Base-by-base conservation (phyloP, 2,888 invertebrate genomes). In the Neria commutata region DNA sequence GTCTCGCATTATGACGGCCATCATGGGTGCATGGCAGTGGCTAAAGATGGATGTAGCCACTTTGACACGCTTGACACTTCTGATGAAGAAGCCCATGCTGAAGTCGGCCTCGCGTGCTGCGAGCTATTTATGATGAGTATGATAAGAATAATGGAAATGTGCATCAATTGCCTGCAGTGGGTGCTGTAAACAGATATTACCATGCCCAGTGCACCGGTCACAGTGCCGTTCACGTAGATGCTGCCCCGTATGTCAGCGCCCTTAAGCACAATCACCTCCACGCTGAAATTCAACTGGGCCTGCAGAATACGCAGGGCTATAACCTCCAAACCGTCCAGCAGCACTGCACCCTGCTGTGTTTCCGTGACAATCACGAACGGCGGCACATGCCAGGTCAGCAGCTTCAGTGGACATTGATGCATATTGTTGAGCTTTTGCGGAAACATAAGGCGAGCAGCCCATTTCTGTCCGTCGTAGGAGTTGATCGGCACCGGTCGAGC, bases 201-300 rank as follows among this genome's bases (percentile, higher is more conserved):
- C 23, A 33, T 33, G 0, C 53, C 53, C 0, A 45, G 55, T 33
- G 76, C 71, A 2, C 80, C 79, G 6, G 80, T 74, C 2, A 67
- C 33, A 5, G 74, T 74, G 17, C 79, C 80, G 66, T 80, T 78
- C n/a, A 62, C 51, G 2, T 60, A 54, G 1, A 66, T 54, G 4
- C 60, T 17, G 3, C 80, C 79, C 2, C 79, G 72, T 24, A 47
- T 54, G 16, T 29, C 50, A 48, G 19, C 19, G 16, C 6, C 2
- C 5, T 58, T 57, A 8, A 11, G 14, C 26, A 67, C 0, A 47
- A 2, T 37, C 26, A 67, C 47, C 1, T 45, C 48, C 1, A 72
- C 42, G 19, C 61, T 66, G 4, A 74, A 67, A 50, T 76, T 77
- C 21, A 74, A 62, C 3, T 65, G 47, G 19, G 60, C 40, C 2